Evolutionary conservation across 2,797 vertebrate genomes (phyloP).

Genomic region (Cyprinodon diabolis): DNA sequence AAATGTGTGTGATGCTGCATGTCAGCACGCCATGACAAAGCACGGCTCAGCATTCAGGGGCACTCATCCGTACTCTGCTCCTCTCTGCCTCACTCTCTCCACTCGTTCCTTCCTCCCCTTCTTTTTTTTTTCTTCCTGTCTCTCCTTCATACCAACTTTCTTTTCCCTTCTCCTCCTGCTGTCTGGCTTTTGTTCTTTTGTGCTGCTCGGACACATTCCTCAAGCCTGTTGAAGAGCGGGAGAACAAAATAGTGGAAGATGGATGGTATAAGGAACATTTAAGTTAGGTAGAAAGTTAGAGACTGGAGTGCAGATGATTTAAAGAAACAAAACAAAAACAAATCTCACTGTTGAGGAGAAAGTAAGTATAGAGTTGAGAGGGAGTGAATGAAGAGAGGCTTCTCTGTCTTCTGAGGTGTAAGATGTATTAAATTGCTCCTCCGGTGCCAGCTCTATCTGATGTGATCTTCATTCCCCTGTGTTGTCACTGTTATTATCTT

Average conservation of each 20-base stretch:
- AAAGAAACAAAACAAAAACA: slow-evolving; percentile 34
- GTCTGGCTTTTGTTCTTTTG: slow-evolving; percentile 78
- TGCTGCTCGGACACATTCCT: slow-evolving; percentile 79
- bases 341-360: slow-evolving; percentile 64
- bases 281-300: slow-evolving; percentile 50
- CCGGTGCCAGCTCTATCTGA: slow-evolving; percentile 59
- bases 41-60: slow-evolving; percentile 65
- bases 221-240: slow-evolving; percentile 54
- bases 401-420: slow-evolving; percentile 45
- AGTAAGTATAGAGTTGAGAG: slow-evolving; percentile 62
- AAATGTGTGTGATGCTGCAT: slow-evolving; percentile 71
- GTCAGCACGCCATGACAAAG: slow-evolving; percentile 75
- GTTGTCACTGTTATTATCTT: slow-evolving; percentile 35
- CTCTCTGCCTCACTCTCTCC: slow-evolving; percentile 59
- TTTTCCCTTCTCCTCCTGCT: slow-evolving; percentile 39
- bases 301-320: slow-evolving; percentile 61
- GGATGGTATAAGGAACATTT: slow-evolving; percentile 41
- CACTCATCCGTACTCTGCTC: slow-evolving; percentile 61
- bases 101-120: slow-evolving; percentile 59
- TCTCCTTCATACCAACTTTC: slow-evolving; percentile 64
- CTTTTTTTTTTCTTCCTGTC: slow-evolving; percentile 42
- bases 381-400: slow-evolving; percentile 48
- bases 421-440: slow-evolving; percentile 65
- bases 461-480: slow-evolving; percentile 55
- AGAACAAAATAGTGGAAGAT: slow-evolving; percentile 48